Evolutionary conservation across 2,888 invertebrate species (phyloP).

Genomic region (Lepidochrysops patricia): DNA sequence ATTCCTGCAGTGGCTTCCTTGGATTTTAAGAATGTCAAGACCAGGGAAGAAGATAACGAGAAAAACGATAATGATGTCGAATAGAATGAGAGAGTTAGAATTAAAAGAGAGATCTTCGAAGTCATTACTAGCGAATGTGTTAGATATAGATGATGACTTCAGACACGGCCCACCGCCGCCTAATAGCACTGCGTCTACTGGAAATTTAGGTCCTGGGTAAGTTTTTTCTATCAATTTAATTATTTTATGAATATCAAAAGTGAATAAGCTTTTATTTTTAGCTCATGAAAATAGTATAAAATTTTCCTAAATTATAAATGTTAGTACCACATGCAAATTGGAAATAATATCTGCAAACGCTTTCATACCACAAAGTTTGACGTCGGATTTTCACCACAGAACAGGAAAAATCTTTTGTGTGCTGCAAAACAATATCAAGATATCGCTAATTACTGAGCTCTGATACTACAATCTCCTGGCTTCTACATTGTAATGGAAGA

Average conservation of each 20-base stretch:
- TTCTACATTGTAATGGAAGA: too few species aligned
- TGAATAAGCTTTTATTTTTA: too few species aligned
- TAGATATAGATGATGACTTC: slow-evolving; percentile 97
- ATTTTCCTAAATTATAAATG: too few species aligned
- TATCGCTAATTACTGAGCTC: too few species aligned
- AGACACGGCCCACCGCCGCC: slow-evolving; percentile 82
- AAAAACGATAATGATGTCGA: slow-evolving; percentile 91
- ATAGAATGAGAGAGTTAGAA: slow-evolving; percentile 93
- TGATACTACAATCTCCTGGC: too few species aligned
- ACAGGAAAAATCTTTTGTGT: too few species aligned
- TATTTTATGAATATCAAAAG: background rate
- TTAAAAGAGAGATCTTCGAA: slow-evolving; percentile 95
- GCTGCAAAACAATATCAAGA: too few species aligned
- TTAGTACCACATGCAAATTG: too few species aligned
- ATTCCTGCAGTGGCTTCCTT: slow-evolving; percentile 98
- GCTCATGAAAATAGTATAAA: too few species aligned
- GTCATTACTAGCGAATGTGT: slow-evolving; percentile 93
- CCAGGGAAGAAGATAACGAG: slow-evolving; percentile 95
- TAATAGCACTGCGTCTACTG: slow-evolving; percentile 74
- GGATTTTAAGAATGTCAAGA: slow-evolving; percentile 95
- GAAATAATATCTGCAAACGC: too few species aligned
- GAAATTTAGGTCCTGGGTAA: slow-evolving; percentile 79
- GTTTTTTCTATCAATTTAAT: slow-evolving; percentile 22
- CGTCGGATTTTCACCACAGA: too few species aligned
- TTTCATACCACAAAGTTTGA: too few species aligned